Conservation (phyloP, 2,113 vertebrate genomes). For the Siniperca chuatsi region DNA sequence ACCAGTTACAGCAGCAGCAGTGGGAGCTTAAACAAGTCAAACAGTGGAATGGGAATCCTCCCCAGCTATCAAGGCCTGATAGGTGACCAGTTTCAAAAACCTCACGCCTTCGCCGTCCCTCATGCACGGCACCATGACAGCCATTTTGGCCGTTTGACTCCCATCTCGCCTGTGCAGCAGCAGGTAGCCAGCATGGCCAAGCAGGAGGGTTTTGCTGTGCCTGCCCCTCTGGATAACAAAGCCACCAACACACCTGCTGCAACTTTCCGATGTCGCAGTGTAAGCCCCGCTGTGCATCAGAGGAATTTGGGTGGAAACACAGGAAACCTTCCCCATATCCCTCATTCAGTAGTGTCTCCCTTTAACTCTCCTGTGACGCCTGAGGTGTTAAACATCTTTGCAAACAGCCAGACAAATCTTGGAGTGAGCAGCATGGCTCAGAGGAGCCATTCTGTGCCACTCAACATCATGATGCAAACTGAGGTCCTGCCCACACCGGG, state of each 20-base stretch:
- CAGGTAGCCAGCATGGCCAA: slow-evolving; percentile 88
- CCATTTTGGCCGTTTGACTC: slow-evolving; percentile 94
- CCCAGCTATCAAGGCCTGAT: slow-evolving; percentile 95
- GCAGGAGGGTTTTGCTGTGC: slow-evolving; percentile 97
- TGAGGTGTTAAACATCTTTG: slow-evolving; percentile 90
- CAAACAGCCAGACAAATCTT: slow-evolving; percentile 86
- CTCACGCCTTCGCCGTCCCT: slow-evolving; percentile 96
- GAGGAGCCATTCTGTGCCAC: slow-evolving; percentile 96
- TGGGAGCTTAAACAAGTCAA: slow-evolving; percentile 82
- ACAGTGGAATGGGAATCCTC: slow-evolving; percentile 88
- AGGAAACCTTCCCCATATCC: slow-evolving; percentile 83
- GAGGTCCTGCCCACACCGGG: slow-evolving; percentile 88
- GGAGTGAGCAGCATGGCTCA: slow-evolving; percentile 92
- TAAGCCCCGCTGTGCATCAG: slow-evolving; percentile 97
- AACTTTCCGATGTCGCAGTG: slow-evolving; percentile 93
- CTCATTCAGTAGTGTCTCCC: slow-evolving; percentile 88
- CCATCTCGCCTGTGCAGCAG: slow-evolving; percentile 95
- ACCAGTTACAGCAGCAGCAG: slow-evolving; percentile 88
- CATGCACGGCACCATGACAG: slow-evolving; percentile 90
- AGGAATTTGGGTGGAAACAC: slow-evolving; percentile 90
- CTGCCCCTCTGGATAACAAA: slow-evolving; percentile 96
- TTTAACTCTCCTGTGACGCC: slow-evolving; percentile 91
- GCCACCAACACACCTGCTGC: slow-evolving; percentile 79
- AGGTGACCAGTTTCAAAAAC: slow-evolving; percentile 98
- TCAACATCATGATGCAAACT: slow-evolving; percentile 99